A percentile compares a stretch with the other conserved stretches of the same genome.
Evolutionary conservation across 2,888 invertebrate species (phyloP).

Genomic region (Bombylius major): DNA sequence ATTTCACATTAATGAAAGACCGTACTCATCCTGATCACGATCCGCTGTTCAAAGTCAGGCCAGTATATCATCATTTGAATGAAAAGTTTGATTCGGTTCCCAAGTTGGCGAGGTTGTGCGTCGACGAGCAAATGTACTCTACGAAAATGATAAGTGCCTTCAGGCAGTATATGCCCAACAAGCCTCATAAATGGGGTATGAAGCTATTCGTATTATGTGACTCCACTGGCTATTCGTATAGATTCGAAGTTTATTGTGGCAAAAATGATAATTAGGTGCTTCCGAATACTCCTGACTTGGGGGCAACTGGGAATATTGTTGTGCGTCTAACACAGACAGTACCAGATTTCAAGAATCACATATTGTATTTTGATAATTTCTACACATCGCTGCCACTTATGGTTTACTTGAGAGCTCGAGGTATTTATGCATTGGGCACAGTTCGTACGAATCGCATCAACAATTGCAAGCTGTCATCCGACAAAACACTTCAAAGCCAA

Average conservation of each 20-base stretch:
- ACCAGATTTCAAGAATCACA: no score
- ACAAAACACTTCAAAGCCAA: background rate
- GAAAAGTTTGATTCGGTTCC: background rate
- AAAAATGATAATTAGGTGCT: conserved; percentile 9
- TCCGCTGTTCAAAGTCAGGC: background rate
- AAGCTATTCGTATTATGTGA: no score
- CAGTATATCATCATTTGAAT: background rate
- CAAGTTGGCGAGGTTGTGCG: background rate
- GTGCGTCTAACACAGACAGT: conserved; percentile 4
- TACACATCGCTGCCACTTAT: conserved; percentile 7
- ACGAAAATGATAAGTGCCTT: no score
- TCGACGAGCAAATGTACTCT: background rate
- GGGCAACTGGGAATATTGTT: conserved; percentile 6
- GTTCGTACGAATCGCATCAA: conserved; percentile 12
- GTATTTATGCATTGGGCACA: conserved; percentile 6
- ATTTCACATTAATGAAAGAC: background rate
- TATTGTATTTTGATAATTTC: background rate
- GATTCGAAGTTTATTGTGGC: conserved; percentile 6
- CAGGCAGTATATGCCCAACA: no score
- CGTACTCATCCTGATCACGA: background rate
- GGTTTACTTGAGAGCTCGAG: conserved; percentile 8
- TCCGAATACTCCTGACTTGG: conserved; percentile 10
- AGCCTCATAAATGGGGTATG: no score
- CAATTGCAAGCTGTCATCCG: conserved; percentile 9
- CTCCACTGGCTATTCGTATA: no score